Percentiles rank a stretch among this genome's conserved stretches.
These are phyloP conservation scores for Lepeophtheirus nordmannii DNA, from an alignment of 2,888 invertebrate species.

Conservation along the genomic window DNA sequence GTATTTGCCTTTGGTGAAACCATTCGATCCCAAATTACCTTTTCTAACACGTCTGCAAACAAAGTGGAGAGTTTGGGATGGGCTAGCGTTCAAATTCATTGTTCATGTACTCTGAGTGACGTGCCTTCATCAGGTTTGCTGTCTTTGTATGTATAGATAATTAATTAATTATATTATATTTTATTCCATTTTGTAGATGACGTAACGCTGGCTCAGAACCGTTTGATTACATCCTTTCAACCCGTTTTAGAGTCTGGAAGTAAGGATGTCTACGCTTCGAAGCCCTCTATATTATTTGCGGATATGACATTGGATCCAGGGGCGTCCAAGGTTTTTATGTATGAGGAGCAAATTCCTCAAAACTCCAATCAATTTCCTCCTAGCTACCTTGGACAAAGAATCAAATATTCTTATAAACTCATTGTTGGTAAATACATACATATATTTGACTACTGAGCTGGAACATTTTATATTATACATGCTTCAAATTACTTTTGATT, in stretches of 20 bases:
- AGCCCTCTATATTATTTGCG: not conserved
- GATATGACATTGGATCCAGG: not conserved
- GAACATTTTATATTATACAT: too few relatives aligned
- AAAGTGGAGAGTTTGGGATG: not conserved
- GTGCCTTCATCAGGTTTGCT: not conserved
- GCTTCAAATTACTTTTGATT: too few relatives aligned
- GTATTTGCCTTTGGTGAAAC: not conserved
- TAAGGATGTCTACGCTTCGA: not conserved
- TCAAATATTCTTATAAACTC: conserved; percentile 2
- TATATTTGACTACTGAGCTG: not conserved
- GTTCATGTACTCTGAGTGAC: not conserved
- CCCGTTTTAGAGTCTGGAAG: not conserved
- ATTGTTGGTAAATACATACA: not conserved
- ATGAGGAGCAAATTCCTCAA: not conserved
- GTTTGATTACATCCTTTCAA: not conserved
- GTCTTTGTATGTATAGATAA: not conserved
- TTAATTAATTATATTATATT: not conserved
- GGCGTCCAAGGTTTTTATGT: not conserved
- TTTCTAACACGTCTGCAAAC: not conserved
- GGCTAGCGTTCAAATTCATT: not conserved
- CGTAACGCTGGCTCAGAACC: not conserved
- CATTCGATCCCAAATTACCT: not conserved
- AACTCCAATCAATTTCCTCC: not conserved
- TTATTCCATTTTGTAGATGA: not conserved
- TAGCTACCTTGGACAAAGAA: not conserved